These are phyloP conservation scores for Cosmorhoe ocellata DNA, from an alignment of 2,888 invertebrate genomes.

Conservation along the genomic window DNA sequence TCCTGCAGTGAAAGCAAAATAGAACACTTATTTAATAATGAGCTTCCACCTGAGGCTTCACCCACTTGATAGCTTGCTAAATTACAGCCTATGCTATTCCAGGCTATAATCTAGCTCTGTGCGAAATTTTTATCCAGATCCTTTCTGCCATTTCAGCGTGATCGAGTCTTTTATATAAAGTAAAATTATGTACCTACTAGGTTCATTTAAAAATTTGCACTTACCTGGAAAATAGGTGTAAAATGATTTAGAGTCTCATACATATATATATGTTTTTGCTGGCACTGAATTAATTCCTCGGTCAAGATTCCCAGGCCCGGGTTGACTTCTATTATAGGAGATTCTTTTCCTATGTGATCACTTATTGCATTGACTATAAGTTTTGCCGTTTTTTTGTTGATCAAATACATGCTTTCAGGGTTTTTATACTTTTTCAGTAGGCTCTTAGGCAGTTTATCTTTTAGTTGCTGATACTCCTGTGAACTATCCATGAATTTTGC, in stretches of 20 bases:
- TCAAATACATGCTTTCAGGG: constrained; percentile 68
- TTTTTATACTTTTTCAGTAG: constrained; percentile 66
- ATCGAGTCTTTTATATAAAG: too few relatives aligned
- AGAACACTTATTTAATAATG: too few relatives aligned
- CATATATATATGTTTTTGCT: constrained; percentile 77
- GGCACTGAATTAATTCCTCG: constrained; percentile 77
- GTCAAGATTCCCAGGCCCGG: constrained; percentile 87
- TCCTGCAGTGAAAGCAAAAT: too few relatives aligned
- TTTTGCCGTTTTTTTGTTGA: constrained; percentile 66
- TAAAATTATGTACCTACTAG: too few relatives aligned
- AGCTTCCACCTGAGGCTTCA: too few relatives aligned
- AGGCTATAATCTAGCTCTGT: too few relatives aligned
- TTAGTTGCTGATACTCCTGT: constrained; percentile 54
- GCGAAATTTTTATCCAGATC: too few relatives aligned
- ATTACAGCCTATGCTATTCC: too few relatives aligned
- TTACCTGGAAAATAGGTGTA: constrained; percentile 66
- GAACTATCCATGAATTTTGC: constrained; percentile 58
- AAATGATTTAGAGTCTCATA: constrained; percentile 83
- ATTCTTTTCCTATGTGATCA: constrained; percentile 48
- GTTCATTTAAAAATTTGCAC: neutral
- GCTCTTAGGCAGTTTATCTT: constrained; percentile 58
- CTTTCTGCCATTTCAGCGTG: too few relatives aligned
- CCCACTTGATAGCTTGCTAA: too few relatives aligned
- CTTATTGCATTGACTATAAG: constrained; percentile 60
- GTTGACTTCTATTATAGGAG: constrained; percentile 85